Conservation (phyloP, 2,113 vertebrate species). For the Petrocephalus zakoni region DNA sequence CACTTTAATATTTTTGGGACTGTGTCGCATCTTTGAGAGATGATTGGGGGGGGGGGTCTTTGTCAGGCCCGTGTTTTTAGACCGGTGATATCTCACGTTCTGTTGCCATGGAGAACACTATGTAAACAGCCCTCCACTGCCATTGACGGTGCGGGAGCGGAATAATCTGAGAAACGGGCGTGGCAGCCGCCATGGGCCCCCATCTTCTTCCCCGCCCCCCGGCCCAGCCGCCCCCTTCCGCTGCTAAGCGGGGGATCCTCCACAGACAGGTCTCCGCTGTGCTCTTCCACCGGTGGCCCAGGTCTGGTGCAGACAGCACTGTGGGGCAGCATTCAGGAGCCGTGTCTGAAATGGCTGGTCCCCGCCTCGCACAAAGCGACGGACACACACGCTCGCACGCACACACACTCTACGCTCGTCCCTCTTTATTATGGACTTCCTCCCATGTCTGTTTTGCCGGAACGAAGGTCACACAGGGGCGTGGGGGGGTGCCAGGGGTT, state of each 20-base stretch:
- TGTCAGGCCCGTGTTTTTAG: not conserved
- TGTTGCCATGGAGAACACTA: not conserved
- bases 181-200: not conserved
- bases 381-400: not conserved
- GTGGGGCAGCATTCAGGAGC: not conserved
- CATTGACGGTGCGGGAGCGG: not conserved
- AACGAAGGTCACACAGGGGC: constrained; percentile 49
- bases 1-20: not conserved
- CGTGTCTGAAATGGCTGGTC: not conserved
- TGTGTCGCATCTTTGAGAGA: not conserved
- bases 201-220: not conserved
- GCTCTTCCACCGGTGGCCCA: not conserved
- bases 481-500: constrained; percentile 38
- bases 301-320: not conserved
- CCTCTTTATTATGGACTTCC: constrained; percentile 54
- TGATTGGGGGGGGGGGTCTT: not conserved
- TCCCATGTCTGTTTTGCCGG: constrained; percentile 57
- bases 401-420: constrained; percentile 39
- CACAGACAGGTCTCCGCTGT: not conserved
- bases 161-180: not conserved
- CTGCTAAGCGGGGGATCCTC: not conserved
- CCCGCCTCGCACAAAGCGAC: not conserved
- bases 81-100: not conserved
- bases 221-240: not conserved
- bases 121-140: not conserved